phyloP scores from a whole-genome alignment of 2,113 vertebrate species.

The Dipodomys spectabilis region DNA sequence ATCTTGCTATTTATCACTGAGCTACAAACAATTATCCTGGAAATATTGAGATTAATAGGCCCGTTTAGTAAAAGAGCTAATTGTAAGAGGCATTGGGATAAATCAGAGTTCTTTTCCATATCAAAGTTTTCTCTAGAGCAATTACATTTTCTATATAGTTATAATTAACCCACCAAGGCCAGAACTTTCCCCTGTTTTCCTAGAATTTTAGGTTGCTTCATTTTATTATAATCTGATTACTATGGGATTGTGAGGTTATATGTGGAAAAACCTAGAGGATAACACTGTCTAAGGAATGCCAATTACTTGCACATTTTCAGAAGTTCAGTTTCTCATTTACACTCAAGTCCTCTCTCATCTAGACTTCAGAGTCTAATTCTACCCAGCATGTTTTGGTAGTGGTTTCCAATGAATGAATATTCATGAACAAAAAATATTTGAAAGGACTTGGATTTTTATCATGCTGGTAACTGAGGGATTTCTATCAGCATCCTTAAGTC shows the following conservation, averaged over 20 bases:
- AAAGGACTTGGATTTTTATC: slow-evolving; percentile 37
- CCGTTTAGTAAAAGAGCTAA: slow-evolving; percentile 75
- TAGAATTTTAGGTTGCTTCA: slow-evolving; percentile 27
- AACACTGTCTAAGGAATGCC: neutral
- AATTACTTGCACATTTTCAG: slow-evolving; percentile 37
- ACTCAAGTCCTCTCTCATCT: slow-evolving; percentile 27
- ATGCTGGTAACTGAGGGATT: neutral
- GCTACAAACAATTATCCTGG: slow-evolving; percentile 70
- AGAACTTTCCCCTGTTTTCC: slow-evolving; percentile 20
- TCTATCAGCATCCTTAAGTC: neutral
- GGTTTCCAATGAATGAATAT: slow-evolving; percentile 59
- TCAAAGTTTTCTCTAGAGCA: slow-evolving; percentile 68
- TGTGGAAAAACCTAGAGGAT: slow-evolving; percentile 12
- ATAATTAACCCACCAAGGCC: slow-evolving; percentile 27
- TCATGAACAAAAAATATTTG: slow-evolving; percentile 27
- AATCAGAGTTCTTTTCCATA: slow-evolving; percentile 76
- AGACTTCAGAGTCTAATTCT: neutral
- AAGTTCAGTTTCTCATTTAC: neutral
- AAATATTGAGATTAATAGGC: slow-evolving; percentile 81
- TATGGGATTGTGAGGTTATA: neutral
- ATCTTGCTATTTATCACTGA: slow-evolving; percentile 75
- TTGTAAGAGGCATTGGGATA: slow-evolving; percentile 70
- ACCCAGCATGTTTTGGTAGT: neutral
- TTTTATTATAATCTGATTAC: slow-evolving; percentile 38
- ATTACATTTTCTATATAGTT: slow-evolving; percentile 44